phyloP scores from a whole-genome alignment of 1,140 invertebrate species.

The Panonychus citri region DNA sequence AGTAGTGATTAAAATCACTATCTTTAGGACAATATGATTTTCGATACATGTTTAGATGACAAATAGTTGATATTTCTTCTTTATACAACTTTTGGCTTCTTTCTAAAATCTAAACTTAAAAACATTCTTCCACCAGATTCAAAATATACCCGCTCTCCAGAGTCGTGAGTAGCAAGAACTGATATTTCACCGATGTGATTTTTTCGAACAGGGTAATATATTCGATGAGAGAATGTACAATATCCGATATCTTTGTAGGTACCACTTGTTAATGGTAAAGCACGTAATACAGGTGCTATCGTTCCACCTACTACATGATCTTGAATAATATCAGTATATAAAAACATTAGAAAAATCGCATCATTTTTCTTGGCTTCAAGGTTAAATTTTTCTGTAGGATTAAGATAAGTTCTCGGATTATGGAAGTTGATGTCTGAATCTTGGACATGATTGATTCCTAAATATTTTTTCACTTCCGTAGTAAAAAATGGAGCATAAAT shows the following conservation, averaged over 20 bases:
- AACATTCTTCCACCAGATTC: not conserved
- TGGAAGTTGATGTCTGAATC: too few species aligned
- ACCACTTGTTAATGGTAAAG: not conserved
- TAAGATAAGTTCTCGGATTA: not conserved
- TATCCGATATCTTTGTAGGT: not conserved
- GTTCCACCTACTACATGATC: not conserved
- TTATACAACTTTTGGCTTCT: not conserved
- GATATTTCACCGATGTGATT: not conserved
- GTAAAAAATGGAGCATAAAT: not conserved
- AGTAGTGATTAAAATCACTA: not conserved
- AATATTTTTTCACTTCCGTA: not conserved
- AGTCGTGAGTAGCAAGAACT: not conserved
- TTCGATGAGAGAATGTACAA: not conserved
- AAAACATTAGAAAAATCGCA: not conserved
- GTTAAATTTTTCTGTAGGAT: too few species aligned
- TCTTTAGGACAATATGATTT: not conserved
- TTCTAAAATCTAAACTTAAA: too few species aligned
- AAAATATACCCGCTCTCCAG: not conserved
- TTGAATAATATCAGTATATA: not conserved
- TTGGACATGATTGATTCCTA: too few species aligned
- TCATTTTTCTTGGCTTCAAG: too few species aligned
- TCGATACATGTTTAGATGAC: not conserved
- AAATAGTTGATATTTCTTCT: not conserved
- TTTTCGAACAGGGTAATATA: not conserved
- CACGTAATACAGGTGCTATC: not conserved